Base-by-base conservation (phyloP, 2,797 vertebrate genomes). In the Betta splendens region DNA sequence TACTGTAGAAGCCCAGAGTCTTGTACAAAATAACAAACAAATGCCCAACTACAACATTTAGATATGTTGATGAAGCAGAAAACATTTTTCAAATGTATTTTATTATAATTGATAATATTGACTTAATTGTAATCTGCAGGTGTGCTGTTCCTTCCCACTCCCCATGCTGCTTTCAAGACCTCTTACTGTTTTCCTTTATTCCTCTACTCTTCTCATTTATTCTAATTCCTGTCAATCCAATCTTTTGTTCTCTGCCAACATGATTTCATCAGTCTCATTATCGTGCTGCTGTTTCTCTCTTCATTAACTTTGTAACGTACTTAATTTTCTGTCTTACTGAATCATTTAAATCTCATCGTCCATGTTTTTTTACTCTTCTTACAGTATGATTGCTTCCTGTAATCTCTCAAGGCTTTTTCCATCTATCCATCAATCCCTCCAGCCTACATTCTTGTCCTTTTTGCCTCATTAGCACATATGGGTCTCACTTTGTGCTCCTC, bases 401-500 rank as follows among this genome's bases (percentile, higher is more conserved):
- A 17, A 20, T 33, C 13, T 22, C 18, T 31, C 16, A 16, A 18
- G 45, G 38, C 3, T 23, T 36, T 12, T 16, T 13, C 17, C 22
- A 26, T 47, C n/a, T 10, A 58, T 20, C 15, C 12, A 36, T 63
- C 50, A 5, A 37, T 16, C 35, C 18, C 4, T 36, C 20, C 6
- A 15, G n/a, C 33, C 51, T 12, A 25, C 39, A 37, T n/a, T 33
- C 32, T 22, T 12, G 33, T 47, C 22, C n/a, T 54, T 16, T 33
- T 33, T 47, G 21, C 15, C 61, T 80, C 67, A 82, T 73, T 75
- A 75, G 56, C 75, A 75, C 80, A 79, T 80, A 75, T 83, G 77
- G 62, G 69, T 70, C 40, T 56, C 39, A 54, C 25, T 67, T 26
- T 50, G 31, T 33, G 26, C 31, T 47, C 58, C 45, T 44, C 43